Evolutionary conservation across 2,113 vertebrate genomes (phyloP).

Genomic region (Hippocampus abdominalis): DNA sequence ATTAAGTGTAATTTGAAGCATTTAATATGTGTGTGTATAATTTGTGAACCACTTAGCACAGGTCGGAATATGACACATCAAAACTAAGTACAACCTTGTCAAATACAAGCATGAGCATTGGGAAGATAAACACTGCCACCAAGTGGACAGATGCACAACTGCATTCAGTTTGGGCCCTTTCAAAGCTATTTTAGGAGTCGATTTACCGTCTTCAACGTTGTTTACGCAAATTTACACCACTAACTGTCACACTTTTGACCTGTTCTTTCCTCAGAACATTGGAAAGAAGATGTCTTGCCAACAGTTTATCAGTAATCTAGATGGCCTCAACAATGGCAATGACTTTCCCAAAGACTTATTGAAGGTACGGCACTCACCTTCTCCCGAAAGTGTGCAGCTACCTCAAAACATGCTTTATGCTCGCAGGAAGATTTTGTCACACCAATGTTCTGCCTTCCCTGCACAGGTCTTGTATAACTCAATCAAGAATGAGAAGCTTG

Average conservation of each 20-base stretch:
- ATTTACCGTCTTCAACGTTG: not conserved
- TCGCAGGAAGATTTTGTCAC: not conserved
- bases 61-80: not conserved
- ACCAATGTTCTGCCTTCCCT: constrained; percentile 25
- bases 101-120: not conserved
- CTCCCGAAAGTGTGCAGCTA: not conserved
- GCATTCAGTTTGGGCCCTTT: not conserved
- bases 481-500: constrained; percentile 97
- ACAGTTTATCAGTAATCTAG: constrained; percentile 92
- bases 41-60: not conserved
- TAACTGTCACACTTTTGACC: not conserved
- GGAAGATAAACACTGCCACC: constrained; percentile 32
- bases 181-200: not conserved
- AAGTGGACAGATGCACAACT: constrained; percentile 32
- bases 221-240: not conserved
- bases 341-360: constrained; percentile 93
- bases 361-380: constrained; percentile 76
- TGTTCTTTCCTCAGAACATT: constrained; percentile 82
- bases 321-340: constrained; percentile 88
- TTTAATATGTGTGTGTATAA: not conserved
- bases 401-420: not conserved
- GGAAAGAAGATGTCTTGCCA: constrained; percentile 98
- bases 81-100: not conserved
- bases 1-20: not conserved
- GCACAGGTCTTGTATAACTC: constrained; percentile 91